Base-by-base conservation (phyloP, 2,888 invertebrate genomes). In the Dioctria linearis region DNA sequence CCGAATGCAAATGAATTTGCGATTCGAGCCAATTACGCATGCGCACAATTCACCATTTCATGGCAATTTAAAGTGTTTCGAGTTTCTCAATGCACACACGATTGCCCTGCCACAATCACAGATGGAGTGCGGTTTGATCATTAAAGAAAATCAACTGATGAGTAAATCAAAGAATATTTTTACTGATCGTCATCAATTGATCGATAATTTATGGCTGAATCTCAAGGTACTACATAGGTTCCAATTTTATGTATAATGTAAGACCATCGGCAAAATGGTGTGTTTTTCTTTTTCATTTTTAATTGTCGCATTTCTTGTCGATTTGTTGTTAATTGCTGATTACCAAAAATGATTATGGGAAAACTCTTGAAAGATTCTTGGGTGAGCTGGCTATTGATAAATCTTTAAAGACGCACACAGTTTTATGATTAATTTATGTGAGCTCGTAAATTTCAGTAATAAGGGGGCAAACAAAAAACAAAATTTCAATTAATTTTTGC, bases 21-120 rank as follows among this genome's bases (percentile, higher is more conserved):
- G 73, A 73, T 73, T 73, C 57, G 25, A 73, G 73, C 73, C 73
- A 73, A 73, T 73, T 73, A 73, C 73, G 59, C 43, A 73, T 73
- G 73, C 73, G 59, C 73, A 51, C 73, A 57, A 59, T 73, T 73
- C 54, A 57, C 73, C 42, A 57, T 73, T 73, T 73, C 73, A 73
- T 57, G 73, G 73, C 57, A 57, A 73, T 73, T 73, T 73, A 73
- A 73, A 73, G 40, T 57, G 73, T 73, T 73, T 73, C 57, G 59
- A 54, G 73, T 73, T 73, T 73, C 25, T 25, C 73, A 73, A 73
- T 73, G 73, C 73, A n/a, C n/a, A n/a, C n/a, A 73, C 73, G 73
- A 73, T 59, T 73, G 73, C 73, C 39, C 42, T 40, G 73, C 73
- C 42, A 57, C 13, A 73, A 73, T 73, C 73, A 73, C 57, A 40